phyloP scores from a whole-genome alignment of 2,113 vertebrate genomes.

The Nycticorax nycticorax region DNA sequence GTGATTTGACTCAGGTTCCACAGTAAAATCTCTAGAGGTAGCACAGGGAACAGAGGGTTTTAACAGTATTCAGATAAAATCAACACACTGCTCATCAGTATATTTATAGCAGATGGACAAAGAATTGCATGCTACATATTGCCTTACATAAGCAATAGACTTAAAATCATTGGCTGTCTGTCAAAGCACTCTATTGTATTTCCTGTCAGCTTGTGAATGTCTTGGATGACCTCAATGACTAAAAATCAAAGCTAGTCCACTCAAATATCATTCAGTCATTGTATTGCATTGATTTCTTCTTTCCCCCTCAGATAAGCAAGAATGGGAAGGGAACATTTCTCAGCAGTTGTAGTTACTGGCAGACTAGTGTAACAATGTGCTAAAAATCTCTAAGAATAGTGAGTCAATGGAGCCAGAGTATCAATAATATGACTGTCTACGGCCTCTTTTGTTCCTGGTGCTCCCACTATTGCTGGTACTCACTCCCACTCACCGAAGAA shows the following conservation, averaged over 20 bases:
- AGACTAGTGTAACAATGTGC: slow-evolving; percentile 13
- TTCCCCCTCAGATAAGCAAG: slow-evolving; percentile 1
- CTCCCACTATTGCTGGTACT: not conserved
- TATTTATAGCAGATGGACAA: slow-evolving; percentile 27
- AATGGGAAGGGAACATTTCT: slow-evolving; percentile 48
- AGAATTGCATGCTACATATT: not conserved
- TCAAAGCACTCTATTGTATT: slow-evolving; percentile 51
- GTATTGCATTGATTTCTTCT: slow-evolving; percentile 50
- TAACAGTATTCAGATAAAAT: slow-evolving; percentile 28
- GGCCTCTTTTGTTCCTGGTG: slow-evolving; percentile 26
- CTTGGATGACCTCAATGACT: slow-evolving; percentile 47
- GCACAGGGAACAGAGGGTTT: not conserved
- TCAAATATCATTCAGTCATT: slow-evolving; percentile 47
- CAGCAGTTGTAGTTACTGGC: slow-evolving; percentile 49
- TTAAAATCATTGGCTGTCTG: slow-evolving; percentile 11
- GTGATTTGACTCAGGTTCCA: slow-evolving; percentile 18
- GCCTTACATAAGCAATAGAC: slow-evolving; percentile 12
- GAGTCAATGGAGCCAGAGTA: slow-evolving; percentile 4
- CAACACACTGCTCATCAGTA: slow-evolving; percentile 6
- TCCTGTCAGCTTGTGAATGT: slow-evolving; percentile 33
- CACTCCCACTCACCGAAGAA: not conserved
- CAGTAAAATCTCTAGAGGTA: not conserved
- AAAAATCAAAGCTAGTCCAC: slow-evolving; percentile 49
- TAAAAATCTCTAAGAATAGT: slow-evolving; percentile 30
- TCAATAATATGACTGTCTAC: slow-evolving; percentile 27